A percentile compares a stretch with the other conserved stretches of the same genome.
Conservation (phyloP, 2,113 vertebrate genomes). For the Orycteropus afer region DNA sequence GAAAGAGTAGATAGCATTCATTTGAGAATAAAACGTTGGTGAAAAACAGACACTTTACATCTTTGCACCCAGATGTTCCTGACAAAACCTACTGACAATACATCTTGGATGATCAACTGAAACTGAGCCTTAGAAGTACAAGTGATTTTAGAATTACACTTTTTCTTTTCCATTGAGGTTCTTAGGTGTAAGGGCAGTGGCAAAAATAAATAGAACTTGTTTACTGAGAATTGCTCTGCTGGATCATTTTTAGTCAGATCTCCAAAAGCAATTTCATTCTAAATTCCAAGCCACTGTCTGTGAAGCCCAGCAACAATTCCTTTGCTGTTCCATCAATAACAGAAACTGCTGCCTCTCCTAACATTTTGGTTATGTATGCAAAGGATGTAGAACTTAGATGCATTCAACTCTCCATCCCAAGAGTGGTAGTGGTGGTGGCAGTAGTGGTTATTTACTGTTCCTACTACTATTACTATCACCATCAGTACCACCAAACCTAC, state of each 20-base stretch:
- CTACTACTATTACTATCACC: neutral
- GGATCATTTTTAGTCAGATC: neutral
- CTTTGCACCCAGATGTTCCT: neutral
- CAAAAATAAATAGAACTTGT: conserved; percentile 52
- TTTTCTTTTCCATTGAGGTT: neutral
- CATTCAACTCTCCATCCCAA: neutral
- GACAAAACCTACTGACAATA: neutral
- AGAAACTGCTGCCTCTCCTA: conserved; percentile 14
- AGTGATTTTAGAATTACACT: conserved; percentile 31
- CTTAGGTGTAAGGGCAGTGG: conserved; percentile 8
- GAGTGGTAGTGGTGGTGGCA: neutral
- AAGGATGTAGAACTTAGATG: neutral
- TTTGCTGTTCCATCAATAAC: neutral
- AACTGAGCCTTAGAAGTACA: conserved; percentile 38
- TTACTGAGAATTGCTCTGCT: conserved; percentile 31
- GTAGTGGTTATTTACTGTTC: neutral
- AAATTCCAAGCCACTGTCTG: neutral
- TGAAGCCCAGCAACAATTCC: conserved; percentile 8
- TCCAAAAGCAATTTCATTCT: neutral
- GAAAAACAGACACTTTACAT: conserved; percentile 1
- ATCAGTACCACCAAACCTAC: neutral
- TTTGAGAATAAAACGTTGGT: conserved; percentile 36
- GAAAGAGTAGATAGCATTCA: conserved; percentile 7
- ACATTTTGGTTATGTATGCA: neutral
- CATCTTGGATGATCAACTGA: neutral